Evolutionary conservation across 2,888 invertebrate genomes (phyloP).

Genomic region (Pelosia muscerda): DNA sequence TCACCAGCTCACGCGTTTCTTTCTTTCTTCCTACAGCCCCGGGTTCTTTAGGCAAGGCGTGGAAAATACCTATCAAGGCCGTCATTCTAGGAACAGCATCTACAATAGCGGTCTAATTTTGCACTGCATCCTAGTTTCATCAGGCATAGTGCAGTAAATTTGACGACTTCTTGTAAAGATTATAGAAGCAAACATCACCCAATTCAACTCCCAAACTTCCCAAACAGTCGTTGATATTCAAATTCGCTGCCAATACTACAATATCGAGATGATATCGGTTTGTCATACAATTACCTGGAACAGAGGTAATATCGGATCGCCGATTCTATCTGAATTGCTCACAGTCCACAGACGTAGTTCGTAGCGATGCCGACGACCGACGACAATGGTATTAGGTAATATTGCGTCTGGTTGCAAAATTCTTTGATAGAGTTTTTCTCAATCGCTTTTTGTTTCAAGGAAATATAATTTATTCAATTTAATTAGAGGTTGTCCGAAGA

Average conservation of each 20-base stretch:
- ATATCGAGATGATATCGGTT: slow-evolving; percentile 26
- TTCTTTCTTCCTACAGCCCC: no score
- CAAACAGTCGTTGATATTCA: slow-evolving; percentile 26
- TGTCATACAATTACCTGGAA: slow-evolving; percentile 29
- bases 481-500: background rate
- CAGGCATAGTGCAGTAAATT: no score
- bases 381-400: slow-evolving; percentile 15
- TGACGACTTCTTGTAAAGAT: no score
- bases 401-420: slow-evolving; percentile 8
- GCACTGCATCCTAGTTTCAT: no score
- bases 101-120: no score
- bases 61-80: no score
- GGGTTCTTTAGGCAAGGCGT: no score
- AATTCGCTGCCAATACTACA: slow-evolving; percentile 21
- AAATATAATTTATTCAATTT: background rate
- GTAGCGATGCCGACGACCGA: background rate
- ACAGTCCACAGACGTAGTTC: slow-evolving; percentile 11
- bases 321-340: slow-evolving; percentile 25
- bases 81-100: no score
- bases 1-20: no score
- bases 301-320: slow-evolving; percentile 24
- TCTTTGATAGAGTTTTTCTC: slow-evolving; percentile 6
- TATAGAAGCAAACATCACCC: background rate
- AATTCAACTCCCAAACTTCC: slow-evolving; percentile 9
- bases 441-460: background rate